Conservation (phyloP, 2,888 invertebrate species). For the Drepanosiphum platanoidis region DNA sequence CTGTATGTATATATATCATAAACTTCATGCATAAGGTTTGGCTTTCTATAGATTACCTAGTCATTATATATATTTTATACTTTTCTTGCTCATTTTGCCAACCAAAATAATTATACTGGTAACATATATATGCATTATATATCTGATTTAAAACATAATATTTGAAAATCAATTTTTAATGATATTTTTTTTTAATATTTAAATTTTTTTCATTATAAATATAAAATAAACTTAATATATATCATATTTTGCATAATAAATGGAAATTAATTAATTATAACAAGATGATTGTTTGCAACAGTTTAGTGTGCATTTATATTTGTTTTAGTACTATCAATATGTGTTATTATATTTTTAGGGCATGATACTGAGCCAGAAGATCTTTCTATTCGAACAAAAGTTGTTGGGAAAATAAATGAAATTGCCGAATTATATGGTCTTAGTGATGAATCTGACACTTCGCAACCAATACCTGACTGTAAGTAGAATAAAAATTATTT, state of each 20-base stretch:
- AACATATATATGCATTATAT: too few species aligned
- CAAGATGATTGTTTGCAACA: constrained; percentile 28
- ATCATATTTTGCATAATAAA: neutral
- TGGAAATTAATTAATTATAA: neutral
- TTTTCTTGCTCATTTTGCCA: too few species aligned
- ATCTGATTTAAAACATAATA: too few species aligned
- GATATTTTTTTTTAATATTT: neutral
- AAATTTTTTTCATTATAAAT: neutral
- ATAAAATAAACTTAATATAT: neutral
- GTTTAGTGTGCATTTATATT: neutral
- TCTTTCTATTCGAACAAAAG: constrained; percentile 47
- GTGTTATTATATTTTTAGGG: constrained; percentile 27
- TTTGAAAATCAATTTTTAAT: neutral
- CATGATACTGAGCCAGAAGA: constrained; percentile 59
- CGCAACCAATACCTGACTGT: constrained; percentile 39
- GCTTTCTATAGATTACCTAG: too few species aligned
- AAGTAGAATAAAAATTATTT: neutral
- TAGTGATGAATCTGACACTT: constrained; percentile 41
- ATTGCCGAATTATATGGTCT: neutral
- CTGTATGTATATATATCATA: too few species aligned
- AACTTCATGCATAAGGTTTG: too few species aligned
- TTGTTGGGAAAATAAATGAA: constrained; percentile 12
- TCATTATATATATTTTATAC: too few species aligned
- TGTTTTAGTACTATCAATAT: neutral
- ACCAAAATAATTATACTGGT: too few species aligned